Evolutionary conservation across 2,888 invertebrate species (phyloP).

Genomic region (Erannis defoliaria): DNA sequence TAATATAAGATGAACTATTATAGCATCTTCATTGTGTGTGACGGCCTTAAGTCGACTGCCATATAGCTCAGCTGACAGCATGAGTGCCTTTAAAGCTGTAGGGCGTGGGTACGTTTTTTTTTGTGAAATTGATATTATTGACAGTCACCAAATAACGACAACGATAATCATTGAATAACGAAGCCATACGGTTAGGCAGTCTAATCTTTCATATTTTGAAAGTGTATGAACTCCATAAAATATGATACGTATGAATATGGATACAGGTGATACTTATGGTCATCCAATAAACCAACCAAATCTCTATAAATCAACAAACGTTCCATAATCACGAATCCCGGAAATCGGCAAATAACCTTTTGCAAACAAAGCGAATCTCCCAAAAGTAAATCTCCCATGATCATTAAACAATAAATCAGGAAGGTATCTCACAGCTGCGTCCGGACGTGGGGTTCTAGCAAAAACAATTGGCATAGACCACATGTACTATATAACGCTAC

Average conservation of each 20-base stretch:
- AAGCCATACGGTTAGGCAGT: no score
- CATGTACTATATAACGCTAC: not conserved
- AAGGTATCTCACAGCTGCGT: constrained; percentile 12
- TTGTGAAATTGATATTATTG: no score
- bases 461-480: constrained; percentile 10
- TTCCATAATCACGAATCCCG: constrained; percentile 4
- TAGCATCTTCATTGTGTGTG: no score
- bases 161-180: no score
- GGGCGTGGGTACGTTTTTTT: no score
- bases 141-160: no score
- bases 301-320: constrained; percentile 7
- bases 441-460: constrained; percentile 6
- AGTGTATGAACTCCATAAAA: no score
- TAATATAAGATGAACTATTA: no score
- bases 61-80: no score
- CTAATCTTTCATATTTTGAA: no score
- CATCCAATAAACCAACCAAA: constrained; percentile 4
- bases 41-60: no score
- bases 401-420: constrained; percentile 24
- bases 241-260: constrained; percentile 14
- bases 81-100: no score
- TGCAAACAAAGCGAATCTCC: constrained; percentile 18
- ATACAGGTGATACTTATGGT: not conserved
- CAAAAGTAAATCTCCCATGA: constrained; percentile 16
- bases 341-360: constrained; percentile 2